Percentiles rank a stretch among this genome's conserved stretches.
phyloP scores from a whole-genome alignment of 2,113 vertebrate species.

The Rafetus swinhoei region DNA sequence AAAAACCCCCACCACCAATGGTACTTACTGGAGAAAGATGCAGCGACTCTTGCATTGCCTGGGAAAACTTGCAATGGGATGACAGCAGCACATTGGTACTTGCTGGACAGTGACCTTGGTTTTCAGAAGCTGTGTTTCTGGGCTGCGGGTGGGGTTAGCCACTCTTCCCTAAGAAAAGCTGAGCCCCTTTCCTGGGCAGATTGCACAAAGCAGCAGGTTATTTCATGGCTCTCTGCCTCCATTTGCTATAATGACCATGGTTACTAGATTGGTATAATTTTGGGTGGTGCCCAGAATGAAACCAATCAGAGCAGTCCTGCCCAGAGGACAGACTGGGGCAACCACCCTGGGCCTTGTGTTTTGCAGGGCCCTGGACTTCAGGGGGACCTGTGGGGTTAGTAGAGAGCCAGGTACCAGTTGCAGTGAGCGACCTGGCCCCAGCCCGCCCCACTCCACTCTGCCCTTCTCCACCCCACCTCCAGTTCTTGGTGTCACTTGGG shows the following conservation, averaged over 20 bases:
- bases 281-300: too few relatives aligned
- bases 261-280: too few relatives aligned
- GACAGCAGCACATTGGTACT: neutral
- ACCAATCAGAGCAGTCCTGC: too few relatives aligned
- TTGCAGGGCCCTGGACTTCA: too few relatives aligned
- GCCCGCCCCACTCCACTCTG: too few relatives aligned
- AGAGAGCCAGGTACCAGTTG: too few relatives aligned
- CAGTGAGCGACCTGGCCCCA: too few relatives aligned
- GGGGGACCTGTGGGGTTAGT: too few relatives aligned
- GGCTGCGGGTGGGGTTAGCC: rapidly evolving
- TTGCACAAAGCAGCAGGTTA: neutral
- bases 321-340: too few relatives aligned
- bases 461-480: too few relatives aligned
- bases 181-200: rapidly evolving
- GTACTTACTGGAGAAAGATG: neutral
- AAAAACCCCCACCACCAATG: neutral
- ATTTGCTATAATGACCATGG: neutral
- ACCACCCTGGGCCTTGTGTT: too few relatives aligned
- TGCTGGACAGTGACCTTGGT: neutral
- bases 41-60: rapidly evolving
- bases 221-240: neutral
- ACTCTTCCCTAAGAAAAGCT: neutral
- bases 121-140: neutral
- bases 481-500: too few relatives aligned
- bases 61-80: neutral